Base-by-base conservation (phyloP, 2,888 invertebrate species). In the Auanema sp. region DNA sequence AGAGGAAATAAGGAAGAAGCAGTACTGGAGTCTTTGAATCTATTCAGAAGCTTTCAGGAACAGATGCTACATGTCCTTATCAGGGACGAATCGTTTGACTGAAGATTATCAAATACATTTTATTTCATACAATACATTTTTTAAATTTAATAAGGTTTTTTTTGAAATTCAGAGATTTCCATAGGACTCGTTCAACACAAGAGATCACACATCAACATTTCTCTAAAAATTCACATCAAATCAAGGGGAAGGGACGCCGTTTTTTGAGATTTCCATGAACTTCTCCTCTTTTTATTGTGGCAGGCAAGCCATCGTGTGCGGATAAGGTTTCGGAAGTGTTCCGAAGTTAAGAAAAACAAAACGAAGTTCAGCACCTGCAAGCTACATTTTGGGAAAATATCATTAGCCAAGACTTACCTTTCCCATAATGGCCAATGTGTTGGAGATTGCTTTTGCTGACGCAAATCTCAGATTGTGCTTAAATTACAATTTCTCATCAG, bases 341-440 rank as follows among this genome's bases (percentile, higher is more conserved):
- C 67, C n/a, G 76, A 76, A 0, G 74, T 72, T 12, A 72, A 69
- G 55, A 74, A 76, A 64, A 76, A 76, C 33, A 76, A 69, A 11
- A 76, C 64, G 57, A 76, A 76, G 64, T 76, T 76, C 43, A 76
- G 71, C 47, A 69, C 66, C 69, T 69, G 47, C 41, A 58, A 14
- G 18, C 23, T 33, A 6, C 1, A n/a, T 21, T 40, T 57, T 49
- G 49, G 4, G 41, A 52, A 52, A 52, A 21, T 24, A n/a, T n/a
- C 10, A 24, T 52, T 21, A 52, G 1, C 24, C 16, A n/a, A 10
- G 11, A 16, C 56, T 24, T 1, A 76, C 76, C 66, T 76, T 76
- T 43, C 76, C 76, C 21, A 74, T 74, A 51, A 71, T 68, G 0
- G 74, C 60, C 53, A 76, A 50, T 8, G 66, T 70, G 61, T 74